phyloP scores from a whole-genome alignment of 2,113 vertebrate genomes.

The Carassius gibelio region DNA sequence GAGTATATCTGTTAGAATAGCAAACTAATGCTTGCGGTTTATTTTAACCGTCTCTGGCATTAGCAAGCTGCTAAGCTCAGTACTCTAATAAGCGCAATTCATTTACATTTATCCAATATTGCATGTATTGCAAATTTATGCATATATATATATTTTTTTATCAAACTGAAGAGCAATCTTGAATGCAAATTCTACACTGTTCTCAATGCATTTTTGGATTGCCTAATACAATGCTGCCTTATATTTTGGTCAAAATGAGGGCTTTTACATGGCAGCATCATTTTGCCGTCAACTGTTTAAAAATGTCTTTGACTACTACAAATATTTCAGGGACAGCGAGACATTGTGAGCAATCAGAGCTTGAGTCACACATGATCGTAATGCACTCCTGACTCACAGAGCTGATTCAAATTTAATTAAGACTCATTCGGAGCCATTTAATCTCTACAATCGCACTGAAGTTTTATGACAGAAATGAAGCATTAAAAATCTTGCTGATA shows the following conservation, averaged over 20 bases:
- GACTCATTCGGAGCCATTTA: neutral
- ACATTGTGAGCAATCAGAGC: neutral
- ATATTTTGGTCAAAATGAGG: neutral
- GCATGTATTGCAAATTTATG: neutral
- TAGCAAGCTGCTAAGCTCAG: too few species aligned
- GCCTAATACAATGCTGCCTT: neutral
- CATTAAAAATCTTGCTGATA: neutral
- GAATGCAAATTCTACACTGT: too few species aligned
- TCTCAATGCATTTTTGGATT: neutral
- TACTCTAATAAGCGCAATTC: neutral
- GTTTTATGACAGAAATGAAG: slow-evolving; percentile 4
- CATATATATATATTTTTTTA: neutral
- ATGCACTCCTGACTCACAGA: neutral
- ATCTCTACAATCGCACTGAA: neutral
- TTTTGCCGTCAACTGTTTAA: neutral
- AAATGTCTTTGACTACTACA: neutral
- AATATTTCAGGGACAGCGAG: neutral
- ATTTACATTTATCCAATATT: neutral
- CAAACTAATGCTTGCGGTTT: neutral
- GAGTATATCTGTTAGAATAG: neutral
- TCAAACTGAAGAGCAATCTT: neutral
- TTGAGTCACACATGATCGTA: neutral
- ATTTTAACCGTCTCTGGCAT: neutral
- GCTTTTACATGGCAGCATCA: neutral
- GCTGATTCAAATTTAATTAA: slow-evolving; percentile 11